Evolutionary conservation across 2,797 vertebrate genomes (phyloP).

Genomic region (Zalophus californianus): DNA sequence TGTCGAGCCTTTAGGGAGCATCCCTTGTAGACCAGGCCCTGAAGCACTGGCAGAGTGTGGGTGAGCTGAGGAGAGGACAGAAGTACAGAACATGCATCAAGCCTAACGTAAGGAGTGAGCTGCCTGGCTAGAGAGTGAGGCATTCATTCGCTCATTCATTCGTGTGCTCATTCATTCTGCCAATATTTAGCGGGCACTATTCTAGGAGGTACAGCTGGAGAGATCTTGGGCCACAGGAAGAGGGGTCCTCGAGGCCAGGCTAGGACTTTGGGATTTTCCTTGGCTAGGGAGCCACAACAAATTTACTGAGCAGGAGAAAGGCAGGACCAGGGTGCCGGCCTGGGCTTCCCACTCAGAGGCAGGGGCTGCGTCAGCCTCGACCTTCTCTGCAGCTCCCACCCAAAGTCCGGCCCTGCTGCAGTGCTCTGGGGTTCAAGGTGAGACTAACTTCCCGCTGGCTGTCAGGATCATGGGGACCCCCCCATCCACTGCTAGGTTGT

Average conservation of each 20-base stretch:
- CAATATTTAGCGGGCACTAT: accelerated
- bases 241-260: not conserved
- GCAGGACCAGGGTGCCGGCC: no score
- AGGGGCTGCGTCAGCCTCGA: not conserved
- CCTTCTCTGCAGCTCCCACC: not conserved
- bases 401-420: not conserved
- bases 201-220: not conserved
- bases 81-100: not conserved
- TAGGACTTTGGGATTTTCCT: not conserved
- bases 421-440: not conserved
- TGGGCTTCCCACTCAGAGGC: not conserved
- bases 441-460: not conserved
- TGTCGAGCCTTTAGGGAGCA: not conserved
- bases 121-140: not conserved
- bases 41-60: not conserved
- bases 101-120: not conserved
- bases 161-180: not conserved
- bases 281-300: not conserved
- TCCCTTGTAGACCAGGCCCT: accelerated
- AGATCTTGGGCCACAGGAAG: not conserved
- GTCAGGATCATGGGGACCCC: not conserved
- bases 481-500: accelerated
- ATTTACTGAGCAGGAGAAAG: not conserved
- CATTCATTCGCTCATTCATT: not conserved
- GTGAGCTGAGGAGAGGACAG: not conserved